These are phyloP conservation scores for Boloria selene DNA, from an alignment of 2,888 invertebrate genomes.

Conservation along the genomic window DNA sequence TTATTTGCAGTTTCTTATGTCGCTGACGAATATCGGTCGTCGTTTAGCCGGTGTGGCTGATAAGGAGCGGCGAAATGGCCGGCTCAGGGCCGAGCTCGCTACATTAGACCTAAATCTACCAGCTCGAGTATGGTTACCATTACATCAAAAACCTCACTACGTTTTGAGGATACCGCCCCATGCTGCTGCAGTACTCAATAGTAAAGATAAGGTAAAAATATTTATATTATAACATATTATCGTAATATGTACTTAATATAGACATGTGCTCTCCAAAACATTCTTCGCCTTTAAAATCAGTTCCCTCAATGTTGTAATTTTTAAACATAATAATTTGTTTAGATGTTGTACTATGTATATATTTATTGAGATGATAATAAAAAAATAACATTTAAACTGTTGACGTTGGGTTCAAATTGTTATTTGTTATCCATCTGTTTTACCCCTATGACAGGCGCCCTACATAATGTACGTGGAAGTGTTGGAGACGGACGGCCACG, in stretches of 20 bases:
- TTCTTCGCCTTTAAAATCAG: too few relatives aligned
- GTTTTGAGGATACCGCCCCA: constrained; percentile 98
- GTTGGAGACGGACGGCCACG: constrained; percentile 88
- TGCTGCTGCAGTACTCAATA: constrained; percentile 98
- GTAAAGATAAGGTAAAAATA: constrained; percentile 91
- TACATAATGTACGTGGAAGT: constrained; percentile 99
- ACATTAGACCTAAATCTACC: constrained; percentile 98
- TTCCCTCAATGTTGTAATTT: too few relatives aligned
- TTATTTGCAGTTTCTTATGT: constrained; percentile 65
- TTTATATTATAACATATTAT: neutral
- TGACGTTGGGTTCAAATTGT: too few relatives aligned
- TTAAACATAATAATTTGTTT: too few relatives aligned
- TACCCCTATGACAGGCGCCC: constrained; percentile 84
- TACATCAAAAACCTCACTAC: constrained; percentile 94
- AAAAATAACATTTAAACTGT: too few relatives aligned
- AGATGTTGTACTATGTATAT: too few relatives aligned
- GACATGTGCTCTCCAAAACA: too few relatives aligned
- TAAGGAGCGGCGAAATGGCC: constrained; percentile 93
- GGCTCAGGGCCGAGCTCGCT: constrained; percentile 95
- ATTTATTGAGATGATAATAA: too few relatives aligned
- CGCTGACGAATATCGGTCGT: constrained; percentile 71
- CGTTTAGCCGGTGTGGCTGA: constrained; percentile 71
- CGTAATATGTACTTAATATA: too few relatives aligned
- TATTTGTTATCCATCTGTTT: neutral
- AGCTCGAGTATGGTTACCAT: constrained; percentile 98